A percentile compares a stretch with the other conserved stretches of the same genome.
phyloP scores from a whole-genome alignment of 2,888 invertebrate genomes.

The Falcaria lacertinaria region DNA sequence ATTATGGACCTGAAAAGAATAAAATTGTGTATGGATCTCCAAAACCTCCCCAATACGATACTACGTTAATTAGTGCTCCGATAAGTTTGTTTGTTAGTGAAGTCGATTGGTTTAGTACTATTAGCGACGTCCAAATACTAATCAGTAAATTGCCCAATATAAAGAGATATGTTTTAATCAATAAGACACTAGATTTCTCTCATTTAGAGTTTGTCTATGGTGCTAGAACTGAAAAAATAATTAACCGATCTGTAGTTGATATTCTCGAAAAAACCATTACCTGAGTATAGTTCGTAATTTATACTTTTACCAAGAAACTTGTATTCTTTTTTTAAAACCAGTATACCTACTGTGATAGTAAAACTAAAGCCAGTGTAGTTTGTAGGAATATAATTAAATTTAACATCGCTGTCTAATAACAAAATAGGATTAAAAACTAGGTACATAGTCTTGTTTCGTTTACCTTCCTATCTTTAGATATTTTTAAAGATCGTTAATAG shows the following conservation, averaged over 20 bases:
- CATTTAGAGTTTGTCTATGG: slow-evolving; percentile 67
- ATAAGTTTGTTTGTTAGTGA: slow-evolving; percentile 53
- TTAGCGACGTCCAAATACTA: slow-evolving; percentile 40
- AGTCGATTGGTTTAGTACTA: slow-evolving; percentile 56
- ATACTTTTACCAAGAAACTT: too few species aligned
- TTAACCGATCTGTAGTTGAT: slow-evolving; percentile 46
- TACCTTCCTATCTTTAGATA: too few species aligned
- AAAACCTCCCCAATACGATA: slow-evolving; percentile 48
- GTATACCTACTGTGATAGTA: too few species aligned
- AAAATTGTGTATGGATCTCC: slow-evolving; percentile 33
- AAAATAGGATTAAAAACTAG: too few species aligned
- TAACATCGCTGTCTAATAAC: too few species aligned
- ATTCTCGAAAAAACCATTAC: slow-evolving; percentile 24
- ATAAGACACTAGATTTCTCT: slow-evolving; percentile 50
- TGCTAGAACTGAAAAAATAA: slow-evolving; percentile 40
- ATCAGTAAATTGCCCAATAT: slow-evolving; percentile 41
- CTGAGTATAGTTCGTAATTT: not conserved
- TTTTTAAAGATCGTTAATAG: too few species aligned
- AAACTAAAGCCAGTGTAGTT: too few species aligned
- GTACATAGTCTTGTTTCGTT: too few species aligned
- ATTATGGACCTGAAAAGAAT: slow-evolving; percentile 46
- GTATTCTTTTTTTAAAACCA: too few species aligned
- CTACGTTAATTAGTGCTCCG: slow-evolving; percentile 47
- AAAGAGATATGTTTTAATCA: slow-evolving; percentile 35
- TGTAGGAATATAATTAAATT: too few species aligned